Percentiles rank a stretch among this genome's conserved stretches.
These are phyloP conservation scores for Sylvilagus bachmani DNA, from an alignment of 2,113 vertebrate genomes.

Conservation along the genomic window DNA sequence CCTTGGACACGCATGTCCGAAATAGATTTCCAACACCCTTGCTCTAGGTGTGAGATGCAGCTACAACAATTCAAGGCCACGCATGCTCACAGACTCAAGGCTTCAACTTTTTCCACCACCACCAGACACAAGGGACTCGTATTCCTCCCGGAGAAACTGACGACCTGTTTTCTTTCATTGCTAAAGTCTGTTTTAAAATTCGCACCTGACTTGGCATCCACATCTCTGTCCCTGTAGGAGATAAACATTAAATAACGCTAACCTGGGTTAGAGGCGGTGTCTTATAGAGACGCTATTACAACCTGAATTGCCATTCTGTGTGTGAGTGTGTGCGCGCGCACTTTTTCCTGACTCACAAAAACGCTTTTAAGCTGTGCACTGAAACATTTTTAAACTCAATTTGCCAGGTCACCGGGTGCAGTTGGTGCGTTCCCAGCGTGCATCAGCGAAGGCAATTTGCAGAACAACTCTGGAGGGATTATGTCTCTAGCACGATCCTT, in stretches of 20 bases:
- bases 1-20: too few species aligned
- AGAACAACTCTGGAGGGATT: slow-evolving; percentile 82
- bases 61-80: neutral
- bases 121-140: neutral
- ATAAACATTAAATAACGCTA: slow-evolving; percentile 1
- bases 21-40: neutral
- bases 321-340: fast-evolving
- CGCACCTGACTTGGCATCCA: neutral
- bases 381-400: slow-evolving; percentile 81
- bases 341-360: neutral
- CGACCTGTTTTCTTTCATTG: neutral
- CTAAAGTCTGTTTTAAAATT: slow-evolving; percentile 54
- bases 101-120: slow-evolving; percentile 22
- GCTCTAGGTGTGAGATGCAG: neutral
- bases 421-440: slow-evolving; percentile 75
- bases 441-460: slow-evolving; percentile 86
- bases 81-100: neutral
- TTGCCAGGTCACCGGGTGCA: slow-evolving; percentile 75
- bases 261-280: neutral
- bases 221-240: neutral
- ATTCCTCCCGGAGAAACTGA: neutral
- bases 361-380: slow-evolving; percentile 82
- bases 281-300: neutral
- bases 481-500: slow-evolving; percentile 81
- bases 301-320: neutral